Evolutionary conservation across 2,113 vertebrate species (phyloP).

Genomic region (Riparia riparia): DNA sequence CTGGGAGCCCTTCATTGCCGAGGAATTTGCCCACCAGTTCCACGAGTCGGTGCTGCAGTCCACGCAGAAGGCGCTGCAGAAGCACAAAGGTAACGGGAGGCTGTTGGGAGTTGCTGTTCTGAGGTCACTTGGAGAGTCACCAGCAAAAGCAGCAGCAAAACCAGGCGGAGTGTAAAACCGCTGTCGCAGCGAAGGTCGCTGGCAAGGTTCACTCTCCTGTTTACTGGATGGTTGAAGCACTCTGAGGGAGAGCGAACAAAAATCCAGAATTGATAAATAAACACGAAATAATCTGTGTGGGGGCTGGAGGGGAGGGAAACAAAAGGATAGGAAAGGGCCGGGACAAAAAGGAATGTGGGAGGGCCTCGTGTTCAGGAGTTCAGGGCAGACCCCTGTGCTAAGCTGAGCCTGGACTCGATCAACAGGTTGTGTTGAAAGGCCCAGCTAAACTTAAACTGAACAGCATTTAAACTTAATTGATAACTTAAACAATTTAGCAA

Average conservation of each 20-base stretch:
- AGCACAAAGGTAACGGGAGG: slow-evolving; percentile 88
- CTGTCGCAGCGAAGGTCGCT: rapidly evolving
- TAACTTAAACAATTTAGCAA: neutral
- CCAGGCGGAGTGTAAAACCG: neutral
- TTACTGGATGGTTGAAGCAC: neutral
- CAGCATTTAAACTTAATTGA: neutral
- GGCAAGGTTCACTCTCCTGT: neutral
- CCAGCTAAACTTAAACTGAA: neutral
- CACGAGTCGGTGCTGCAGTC: slow-evolving; percentile 98
- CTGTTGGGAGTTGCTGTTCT: rapidly evolving
- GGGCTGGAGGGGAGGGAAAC: neutral
- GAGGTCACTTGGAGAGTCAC: rapidly evolving
- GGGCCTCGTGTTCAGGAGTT: neutral
- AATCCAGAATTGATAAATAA: neutral
- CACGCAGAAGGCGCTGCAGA: slow-evolving; percentile 97
- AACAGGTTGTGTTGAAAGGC: neutral
- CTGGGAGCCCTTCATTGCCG: slow-evolving; percentile 94
- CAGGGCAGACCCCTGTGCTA: neutral
- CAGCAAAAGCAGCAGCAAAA: neutral
- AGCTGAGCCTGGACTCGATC: neutral
- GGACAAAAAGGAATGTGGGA: neutral
- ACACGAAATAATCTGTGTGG: neutral
- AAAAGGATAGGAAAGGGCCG: neutral
- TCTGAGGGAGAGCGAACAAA: neutral
- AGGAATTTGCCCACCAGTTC: slow-evolving; percentile 99